Percentiles rank a stretch among this genome's conserved stretches.
phyloP scores from a whole-genome alignment of 2,113 vertebrate species.

The Oenanthe melanoleuca region DNA sequence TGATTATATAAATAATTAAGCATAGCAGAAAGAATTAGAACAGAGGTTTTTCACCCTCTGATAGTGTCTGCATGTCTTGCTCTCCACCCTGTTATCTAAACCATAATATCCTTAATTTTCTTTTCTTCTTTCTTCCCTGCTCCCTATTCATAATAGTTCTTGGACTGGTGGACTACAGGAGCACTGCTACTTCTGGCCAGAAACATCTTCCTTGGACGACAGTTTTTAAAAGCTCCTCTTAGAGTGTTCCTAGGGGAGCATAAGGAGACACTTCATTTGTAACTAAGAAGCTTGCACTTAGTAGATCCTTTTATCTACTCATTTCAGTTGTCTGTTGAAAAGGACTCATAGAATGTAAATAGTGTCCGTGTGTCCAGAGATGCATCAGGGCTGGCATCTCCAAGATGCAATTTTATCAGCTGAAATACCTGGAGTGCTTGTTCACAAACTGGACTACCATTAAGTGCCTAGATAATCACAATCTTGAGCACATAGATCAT shows the following conservation, averaged over 20 bases:
- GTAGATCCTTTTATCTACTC: neutral
- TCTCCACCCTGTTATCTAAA: neutral
- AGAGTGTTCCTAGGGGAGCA: neutral
- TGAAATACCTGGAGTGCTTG: neutral
- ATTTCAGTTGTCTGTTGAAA: neutral
- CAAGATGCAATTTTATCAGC: neutral
- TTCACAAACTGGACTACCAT: neutral
- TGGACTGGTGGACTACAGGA: neutral
- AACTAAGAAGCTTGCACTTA: neutral
- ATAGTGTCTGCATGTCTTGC: neutral
- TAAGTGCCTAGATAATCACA: neutral
- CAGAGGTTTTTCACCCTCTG: neutral
- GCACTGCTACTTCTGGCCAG: neutral
- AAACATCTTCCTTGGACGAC: neutral
- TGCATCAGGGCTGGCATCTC: neutral
- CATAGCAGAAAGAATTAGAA: neutral
- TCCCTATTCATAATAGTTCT: neutral
- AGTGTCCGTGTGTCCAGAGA: fast-evolving
- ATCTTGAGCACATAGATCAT: neutral
- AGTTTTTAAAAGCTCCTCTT: neutral
- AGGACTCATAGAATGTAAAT: neutral
- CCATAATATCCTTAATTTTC: neutral
- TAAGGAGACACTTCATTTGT: neutral
- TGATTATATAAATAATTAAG: neutral
- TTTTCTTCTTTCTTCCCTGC: neutral